A percentile compares a stretch with the other conserved stretches of the same genome.
Evolutionary conservation across 1,140 invertebrate species (phyloP).

Genomic region (Leptinotarsa undecemlineata): DNA sequence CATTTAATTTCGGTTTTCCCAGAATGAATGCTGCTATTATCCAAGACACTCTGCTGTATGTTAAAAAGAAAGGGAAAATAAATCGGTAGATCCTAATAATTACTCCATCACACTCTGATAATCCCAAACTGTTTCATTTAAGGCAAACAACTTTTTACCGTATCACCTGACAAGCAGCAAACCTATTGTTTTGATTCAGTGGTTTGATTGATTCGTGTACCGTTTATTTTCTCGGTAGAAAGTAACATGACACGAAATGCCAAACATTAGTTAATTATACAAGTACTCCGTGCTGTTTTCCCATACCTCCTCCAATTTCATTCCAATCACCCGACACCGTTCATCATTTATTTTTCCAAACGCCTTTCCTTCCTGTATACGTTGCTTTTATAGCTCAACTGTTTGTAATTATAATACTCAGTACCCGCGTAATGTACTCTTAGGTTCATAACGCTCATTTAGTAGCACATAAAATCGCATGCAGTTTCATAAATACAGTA

Average conservation of each 20-base stretch:
- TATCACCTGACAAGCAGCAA: background rate
- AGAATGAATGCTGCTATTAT: no score
- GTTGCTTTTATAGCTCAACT: slow-evolving; percentile 2
- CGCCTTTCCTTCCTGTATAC: slow-evolving; percentile 5
- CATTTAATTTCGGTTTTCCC: no score
- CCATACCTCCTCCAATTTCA: background rate
- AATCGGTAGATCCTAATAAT: background rate
- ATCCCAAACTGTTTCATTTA: background rate
- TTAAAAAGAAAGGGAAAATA: no score
- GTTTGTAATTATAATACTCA: slow-evolving; percentile 8
- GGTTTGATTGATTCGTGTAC: background rate
- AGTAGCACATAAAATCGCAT: background rate
- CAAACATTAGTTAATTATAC: background rate
- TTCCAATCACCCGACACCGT: background rate
- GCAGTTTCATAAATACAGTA: slow-evolving; percentile 3
- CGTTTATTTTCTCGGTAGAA: background rate
- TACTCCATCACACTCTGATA: background rate
- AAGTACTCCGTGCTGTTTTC: background rate
- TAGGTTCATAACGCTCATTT: slow-evolving; percentile 1
- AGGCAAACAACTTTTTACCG: background rate
- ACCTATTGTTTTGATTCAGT: slow-evolving; percentile 6
- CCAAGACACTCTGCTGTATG: no score
- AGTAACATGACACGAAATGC: slow-evolving; percentile 1
- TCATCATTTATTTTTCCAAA: slow-evolving; percentile 1
- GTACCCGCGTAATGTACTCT: slow-evolving; percentile 1